Evolutionary conservation across 2,113 vertebrate species (phyloP).

Genomic region (Hirundichthys speculiger): DNA sequence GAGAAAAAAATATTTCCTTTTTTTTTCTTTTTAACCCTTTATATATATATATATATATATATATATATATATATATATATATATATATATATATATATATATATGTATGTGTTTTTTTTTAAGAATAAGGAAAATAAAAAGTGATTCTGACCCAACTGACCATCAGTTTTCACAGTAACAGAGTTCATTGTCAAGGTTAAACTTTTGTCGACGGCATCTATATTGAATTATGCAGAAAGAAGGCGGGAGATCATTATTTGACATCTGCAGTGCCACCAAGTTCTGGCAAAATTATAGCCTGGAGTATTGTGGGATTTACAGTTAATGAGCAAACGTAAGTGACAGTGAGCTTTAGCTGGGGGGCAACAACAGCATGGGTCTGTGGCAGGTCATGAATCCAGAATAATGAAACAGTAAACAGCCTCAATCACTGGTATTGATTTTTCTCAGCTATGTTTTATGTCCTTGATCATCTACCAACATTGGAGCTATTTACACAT

Average conservation of each 20-base stretch:
- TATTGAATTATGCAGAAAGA: conserved; percentile 64
- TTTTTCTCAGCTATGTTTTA: conserved; percentile 69
- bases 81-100: too few relatives aligned
- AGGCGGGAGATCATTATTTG: conserved; percentile 65
- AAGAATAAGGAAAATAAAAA: conserved; percentile 1
- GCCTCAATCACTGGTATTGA: conserved; percentile 73
- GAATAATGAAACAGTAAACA: conserved; percentile 78
- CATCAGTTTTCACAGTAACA: conserved; percentile 29
- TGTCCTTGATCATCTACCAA: conserved; percentile 54
- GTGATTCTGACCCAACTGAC: not conserved
- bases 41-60: too few relatives aligned
- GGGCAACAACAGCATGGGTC: conserved; percentile 65
- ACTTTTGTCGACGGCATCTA: conserved; percentile 59
- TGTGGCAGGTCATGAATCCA: conserved; percentile 73
- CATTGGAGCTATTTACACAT: conserved; percentile 22
- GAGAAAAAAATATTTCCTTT: too few relatives aligned
- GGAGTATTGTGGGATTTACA: conserved; percentile 77
- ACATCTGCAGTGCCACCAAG: conserved; percentile 72
- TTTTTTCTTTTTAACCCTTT: too few relatives aligned
- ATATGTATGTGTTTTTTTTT: too few relatives aligned
- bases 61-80: too few relatives aligned
- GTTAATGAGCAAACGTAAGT: conserved; percentile 80
- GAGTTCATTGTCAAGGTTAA: conserved; percentile 66
- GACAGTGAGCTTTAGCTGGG: conserved; percentile 75
- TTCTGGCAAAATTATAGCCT: conserved; percentile 72